Base-by-base conservation (phyloP, 2,888 invertebrate species). In the Stenurella melanura region DNA sequence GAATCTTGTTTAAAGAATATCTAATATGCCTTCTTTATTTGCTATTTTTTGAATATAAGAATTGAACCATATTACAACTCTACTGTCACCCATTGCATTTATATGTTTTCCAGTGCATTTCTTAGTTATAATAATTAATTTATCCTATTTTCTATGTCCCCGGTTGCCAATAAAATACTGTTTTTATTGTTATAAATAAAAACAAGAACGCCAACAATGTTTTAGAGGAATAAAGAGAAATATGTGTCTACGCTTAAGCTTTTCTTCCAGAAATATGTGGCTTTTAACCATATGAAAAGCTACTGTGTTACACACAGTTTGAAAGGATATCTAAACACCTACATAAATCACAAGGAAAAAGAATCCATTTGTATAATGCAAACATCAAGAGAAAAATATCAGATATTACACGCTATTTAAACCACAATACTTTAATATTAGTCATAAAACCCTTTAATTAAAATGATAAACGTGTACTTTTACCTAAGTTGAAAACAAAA, bases 401-500 rank as follows among this genome's bases (percentile, higher is more conserved):
- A 71, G 77, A 75, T 77, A 79, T 79, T 79, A 75, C 75, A 73
- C 79, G 75, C 76, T 76, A 78, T 79, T 80, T 82, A 80, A 78
- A 75, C 80, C 70, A 77, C 76, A 78, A 79, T 81, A 79, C 80
- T 79, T 74, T 79, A 77, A 76, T 77, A 77, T 80, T 74, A 75
- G 74, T 19, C 73, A 26, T 64, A 73, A 73, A 73, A 70, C 80
- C 79, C 74, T 75, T 80, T 80, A 84, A 84, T 84, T 84, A 84
- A 84, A 81, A 84, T 84, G 83, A 84, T 81, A 82, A 81, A 84
- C 82, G 80, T 78, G 78, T 75, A 76, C 78, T 80, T 77, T 82
- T 75, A 81, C 81, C 75, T 80, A 78, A 77, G 66, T 77, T 75
- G 73, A 66, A 61, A 60, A 80, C 80, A 77, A 80, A 81, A 80